phyloP scores from a whole-genome alignment of 2,113 vertebrate genomes.

The Prinia subflava region DNA sequence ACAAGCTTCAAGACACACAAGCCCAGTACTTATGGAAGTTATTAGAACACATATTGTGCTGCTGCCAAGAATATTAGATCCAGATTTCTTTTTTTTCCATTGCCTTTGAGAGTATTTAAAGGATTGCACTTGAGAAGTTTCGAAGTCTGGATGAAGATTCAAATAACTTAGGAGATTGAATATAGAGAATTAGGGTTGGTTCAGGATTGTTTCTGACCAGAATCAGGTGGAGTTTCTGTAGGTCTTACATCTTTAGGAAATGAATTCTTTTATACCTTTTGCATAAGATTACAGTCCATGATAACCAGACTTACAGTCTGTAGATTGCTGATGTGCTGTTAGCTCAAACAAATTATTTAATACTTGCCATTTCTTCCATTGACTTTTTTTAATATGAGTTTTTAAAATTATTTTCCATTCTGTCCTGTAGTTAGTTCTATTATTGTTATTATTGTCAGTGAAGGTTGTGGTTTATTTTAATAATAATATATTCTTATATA shows the following conservation, averaged over 20 bases:
- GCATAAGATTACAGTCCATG: not conserved
- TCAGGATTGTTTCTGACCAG: not conserved
- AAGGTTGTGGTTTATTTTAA: not conserved
- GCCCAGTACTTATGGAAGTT: not conserved
- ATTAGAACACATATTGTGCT: not conserved
- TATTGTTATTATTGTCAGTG: not conserved
- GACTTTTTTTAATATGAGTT: not conserved
- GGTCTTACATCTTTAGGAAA: not conserved
- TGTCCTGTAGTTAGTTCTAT: not conserved
- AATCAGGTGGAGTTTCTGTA: not conserved
- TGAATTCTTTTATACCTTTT: not conserved
- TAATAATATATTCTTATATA: not conserved
- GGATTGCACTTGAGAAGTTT: not conserved
- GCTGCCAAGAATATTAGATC: not conserved
- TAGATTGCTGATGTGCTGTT: not conserved
- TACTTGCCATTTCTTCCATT: not conserved
- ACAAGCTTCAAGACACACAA: accelerated
- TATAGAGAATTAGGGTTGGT: not conserved
- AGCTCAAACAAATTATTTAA: not conserved
- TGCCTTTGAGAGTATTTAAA: not conserved
- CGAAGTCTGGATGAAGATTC: not conserved
- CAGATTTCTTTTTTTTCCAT: not conserved
- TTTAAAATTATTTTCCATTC: not conserved
- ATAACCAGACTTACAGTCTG: accelerated
- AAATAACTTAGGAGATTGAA: not conserved